Conservation (phyloP, 30 jellyfish, hydroid and myxozoan genomes). For the Pseudorhiza aurosa region DNA sequence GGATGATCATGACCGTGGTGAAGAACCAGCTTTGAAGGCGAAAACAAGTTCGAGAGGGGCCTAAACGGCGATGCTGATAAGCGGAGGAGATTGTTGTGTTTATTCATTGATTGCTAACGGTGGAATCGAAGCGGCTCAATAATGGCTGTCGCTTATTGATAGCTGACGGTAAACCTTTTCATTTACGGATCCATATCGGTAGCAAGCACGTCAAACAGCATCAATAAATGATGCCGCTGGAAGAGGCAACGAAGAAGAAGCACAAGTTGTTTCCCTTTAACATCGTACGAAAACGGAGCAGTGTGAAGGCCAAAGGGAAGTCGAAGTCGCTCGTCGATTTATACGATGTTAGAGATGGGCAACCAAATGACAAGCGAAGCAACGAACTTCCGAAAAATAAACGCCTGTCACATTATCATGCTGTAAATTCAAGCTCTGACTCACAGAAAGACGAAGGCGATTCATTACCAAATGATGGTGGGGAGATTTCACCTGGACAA, state of each 20-base stretch:
- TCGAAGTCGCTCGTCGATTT: slow-evolving; percentile 61
- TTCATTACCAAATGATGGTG: not conserved
- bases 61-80: too few species aligned
- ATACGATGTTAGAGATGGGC: slow-evolving; percentile 25
- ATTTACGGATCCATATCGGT: too few species aligned
- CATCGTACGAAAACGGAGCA: slow-evolving; percentile 56
- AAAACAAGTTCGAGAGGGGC: too few species aligned
- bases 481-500: not conserved
- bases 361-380: not conserved
- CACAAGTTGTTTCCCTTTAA: slow-evolving; percentile 47
- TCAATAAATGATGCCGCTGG: slow-evolving; percentile 43
- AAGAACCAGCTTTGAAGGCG: too few species aligned
- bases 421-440: slow-evolving; percentile 19
- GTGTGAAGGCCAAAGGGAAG: slow-evolving; percentile 33
- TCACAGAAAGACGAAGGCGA: slow-evolving; percentile 2
- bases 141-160: too few species aligned
- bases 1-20: too few species aligned
- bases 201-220: not conserved
- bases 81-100: too few species aligned
- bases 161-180: too few species aligned
- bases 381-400: not conserved
- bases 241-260: slow-evolving; percentile 46
- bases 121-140: too few species aligned
- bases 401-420: not conserved
- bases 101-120: too few species aligned